Evolutionary conservation across 2,888 invertebrate genomes (phyloP).

Genomic region (Orthosia gothica): DNA sequence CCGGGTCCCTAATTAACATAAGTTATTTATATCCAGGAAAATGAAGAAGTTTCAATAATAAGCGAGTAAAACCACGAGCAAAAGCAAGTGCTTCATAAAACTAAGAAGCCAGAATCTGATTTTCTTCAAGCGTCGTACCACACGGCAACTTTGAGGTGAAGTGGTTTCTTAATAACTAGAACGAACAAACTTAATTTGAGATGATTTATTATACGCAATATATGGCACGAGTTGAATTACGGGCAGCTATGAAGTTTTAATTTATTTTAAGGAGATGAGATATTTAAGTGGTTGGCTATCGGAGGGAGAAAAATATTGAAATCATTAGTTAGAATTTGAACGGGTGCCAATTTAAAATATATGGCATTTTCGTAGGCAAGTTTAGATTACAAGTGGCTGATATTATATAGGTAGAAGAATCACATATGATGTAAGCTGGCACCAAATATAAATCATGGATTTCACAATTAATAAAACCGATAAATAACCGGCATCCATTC

Average conservation of each 20-base stretch:
- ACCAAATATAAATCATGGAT: background rate
- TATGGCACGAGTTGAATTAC: constrained; percentile 46
- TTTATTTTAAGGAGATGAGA: constrained; percentile 51
- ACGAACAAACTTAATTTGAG: constrained; percentile 56
- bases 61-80: background rate
- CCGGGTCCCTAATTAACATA: background rate
- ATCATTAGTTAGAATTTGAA: constrained; percentile 48
- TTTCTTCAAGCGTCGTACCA: constrained; percentile 23
- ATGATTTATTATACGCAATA: constrained; percentile 61
- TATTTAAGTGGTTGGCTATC: constrained; percentile 37
- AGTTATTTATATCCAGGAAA: background rate
- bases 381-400: constrained; percentile 17
- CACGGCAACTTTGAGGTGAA: constrained; percentile 46
- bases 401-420: background rate
- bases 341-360: constrained; percentile 48
- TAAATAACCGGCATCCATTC: too few relatives aligned
- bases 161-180: constrained; percentile 56
- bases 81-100: constrained; percentile 28
- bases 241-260: constrained; percentile 47
- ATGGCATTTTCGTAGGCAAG: constrained; percentile 15
- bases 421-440: background rate
- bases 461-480: background rate
- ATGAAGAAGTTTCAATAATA: background rate
- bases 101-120: constrained; percentile 23
- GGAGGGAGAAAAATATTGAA: constrained; percentile 51